A percentile compares a stretch with the other conserved stretches of the same genome.
phyloP scores from a whole-genome alignment of 2,113 vertebrate genomes.

The Hoplias malabaricus region DNA sequence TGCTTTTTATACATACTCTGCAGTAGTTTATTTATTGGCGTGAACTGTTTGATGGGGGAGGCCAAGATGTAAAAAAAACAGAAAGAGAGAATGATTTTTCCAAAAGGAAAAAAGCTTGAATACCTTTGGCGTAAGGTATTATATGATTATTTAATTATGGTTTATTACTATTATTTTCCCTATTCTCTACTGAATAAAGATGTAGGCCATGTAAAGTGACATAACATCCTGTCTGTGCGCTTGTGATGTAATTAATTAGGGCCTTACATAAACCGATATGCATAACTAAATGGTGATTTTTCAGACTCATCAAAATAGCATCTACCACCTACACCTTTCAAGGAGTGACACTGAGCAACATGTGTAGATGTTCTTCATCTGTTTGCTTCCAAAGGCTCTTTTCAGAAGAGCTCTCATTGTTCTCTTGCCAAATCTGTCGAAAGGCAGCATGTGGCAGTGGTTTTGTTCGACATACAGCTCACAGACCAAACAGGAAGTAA shows the following conservation, averaged over 20 bases:
- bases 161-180: too few species aligned
- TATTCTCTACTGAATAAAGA: too few species aligned
- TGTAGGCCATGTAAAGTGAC: not conserved
- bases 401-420: not conserved
- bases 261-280: not conserved
- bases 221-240: not conserved
- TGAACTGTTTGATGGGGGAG: too few species aligned
- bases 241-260: not conserved
- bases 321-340: not conserved
- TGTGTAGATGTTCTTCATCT: not conserved
- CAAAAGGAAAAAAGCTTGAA: too few species aligned
- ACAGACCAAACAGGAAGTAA: not conserved
- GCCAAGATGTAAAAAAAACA: too few species aligned
- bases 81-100: too few species aligned
- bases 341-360: not conserved
- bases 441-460: not conserved
- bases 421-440: not conserved
- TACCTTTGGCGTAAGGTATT: too few species aligned
- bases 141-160: too few species aligned
- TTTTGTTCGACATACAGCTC: not conserved
- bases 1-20: too few species aligned
- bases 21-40: too few species aligned
- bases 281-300: not conserved
- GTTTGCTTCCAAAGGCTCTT: not conserved
- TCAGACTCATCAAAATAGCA: not conserved